Conservation (phyloP, 1,140 invertebrate species). For the Apis laboriosa region DNA sequence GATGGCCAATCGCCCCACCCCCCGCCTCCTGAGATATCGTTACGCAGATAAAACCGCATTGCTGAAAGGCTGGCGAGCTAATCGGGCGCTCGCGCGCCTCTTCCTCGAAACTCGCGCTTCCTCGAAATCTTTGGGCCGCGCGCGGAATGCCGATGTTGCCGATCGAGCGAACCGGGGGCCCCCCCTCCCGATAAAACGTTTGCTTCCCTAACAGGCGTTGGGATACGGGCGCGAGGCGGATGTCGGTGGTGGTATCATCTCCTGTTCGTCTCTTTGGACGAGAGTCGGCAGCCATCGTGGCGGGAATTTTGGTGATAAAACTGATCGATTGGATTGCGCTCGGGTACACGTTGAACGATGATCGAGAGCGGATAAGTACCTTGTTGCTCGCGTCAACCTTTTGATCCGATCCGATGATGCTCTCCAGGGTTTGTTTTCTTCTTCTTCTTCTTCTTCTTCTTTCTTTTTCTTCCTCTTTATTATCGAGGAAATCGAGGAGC, state of each 20-base stretch:
- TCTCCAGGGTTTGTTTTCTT: too few relatives aligned
- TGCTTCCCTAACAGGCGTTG: not conserved
- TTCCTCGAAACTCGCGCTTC: conserved; percentile 56
- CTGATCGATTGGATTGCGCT: conserved; percentile 1
- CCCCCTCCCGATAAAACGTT: conserved; percentile 6
- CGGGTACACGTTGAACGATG: not conserved
- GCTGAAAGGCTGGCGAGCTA: conserved; percentile 67
- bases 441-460: too few relatives aligned
- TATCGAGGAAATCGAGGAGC: too few relatives aligned
- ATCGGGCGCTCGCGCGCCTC: conserved; percentile 57
- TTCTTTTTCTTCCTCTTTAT: too few relatives aligned
- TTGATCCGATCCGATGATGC: too few relatives aligned
- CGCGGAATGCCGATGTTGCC: conserved; percentile 43
- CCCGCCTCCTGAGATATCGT: conserved; percentile 63
- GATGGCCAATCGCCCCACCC: too few relatives aligned
- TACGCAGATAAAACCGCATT: conserved; percentile 73
- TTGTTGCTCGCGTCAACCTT: not conserved
- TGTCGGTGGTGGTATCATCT: not conserved
- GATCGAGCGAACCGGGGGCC: conserved; percentile 1
- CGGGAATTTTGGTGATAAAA: conserved; percentile 4
- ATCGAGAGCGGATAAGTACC: not conserved
- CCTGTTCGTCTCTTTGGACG: not conserved
- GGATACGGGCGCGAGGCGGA: conserved; percentile 1
- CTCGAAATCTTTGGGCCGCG: conserved; percentile 44
- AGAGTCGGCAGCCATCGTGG: not conserved